Evolutionary conservation across 2,797 vertebrate genomes (phyloP).

Genomic region (Ctenosaura bakeri): DNA sequence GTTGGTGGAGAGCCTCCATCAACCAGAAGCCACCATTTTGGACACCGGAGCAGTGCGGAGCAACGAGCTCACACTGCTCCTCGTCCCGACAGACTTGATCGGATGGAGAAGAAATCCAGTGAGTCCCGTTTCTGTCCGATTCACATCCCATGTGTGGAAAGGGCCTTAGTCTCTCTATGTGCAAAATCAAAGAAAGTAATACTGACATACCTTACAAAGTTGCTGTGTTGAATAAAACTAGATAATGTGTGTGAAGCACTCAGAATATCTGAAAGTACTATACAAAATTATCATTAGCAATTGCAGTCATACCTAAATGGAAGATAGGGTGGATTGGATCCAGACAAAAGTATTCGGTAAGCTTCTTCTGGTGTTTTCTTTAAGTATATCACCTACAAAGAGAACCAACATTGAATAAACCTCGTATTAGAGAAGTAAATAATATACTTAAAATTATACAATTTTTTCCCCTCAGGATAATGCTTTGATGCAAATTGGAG

Average conservation of each 20-base stretch:
- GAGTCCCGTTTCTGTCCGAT: no score
- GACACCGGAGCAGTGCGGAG: no score
- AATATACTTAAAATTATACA: not conserved
- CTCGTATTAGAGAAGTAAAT: slow-evolving; percentile 10
- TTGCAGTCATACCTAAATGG: slow-evolving; percentile 91
- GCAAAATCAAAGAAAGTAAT: not conserved
- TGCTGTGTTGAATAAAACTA: not conserved
- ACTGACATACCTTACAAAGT: not conserved
- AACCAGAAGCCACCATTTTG: no score
- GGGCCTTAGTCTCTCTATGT: no score
- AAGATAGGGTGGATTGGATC: slow-evolving; percentile 92
- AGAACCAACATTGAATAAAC: slow-evolving; percentile 27
- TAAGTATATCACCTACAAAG: slow-evolving; percentile 91
- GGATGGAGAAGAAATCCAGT: no score
- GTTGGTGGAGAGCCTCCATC: no score
- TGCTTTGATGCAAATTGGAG: not conserved
- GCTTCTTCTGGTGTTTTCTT: slow-evolving; percentile 97
- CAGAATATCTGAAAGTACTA: not conserved
- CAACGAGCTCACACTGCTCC: no score
- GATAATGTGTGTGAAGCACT: not conserved
- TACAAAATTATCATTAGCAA: slow-evolving; percentile 5
- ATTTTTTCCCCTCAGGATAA: not conserved
- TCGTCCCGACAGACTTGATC: no score
- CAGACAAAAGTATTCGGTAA: slow-evolving; percentile 90
- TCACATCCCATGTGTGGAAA: no score